phyloP scores from a whole-genome alignment of 2,797 vertebrate species.

The Odontamblyopus lacepedii region DNA sequence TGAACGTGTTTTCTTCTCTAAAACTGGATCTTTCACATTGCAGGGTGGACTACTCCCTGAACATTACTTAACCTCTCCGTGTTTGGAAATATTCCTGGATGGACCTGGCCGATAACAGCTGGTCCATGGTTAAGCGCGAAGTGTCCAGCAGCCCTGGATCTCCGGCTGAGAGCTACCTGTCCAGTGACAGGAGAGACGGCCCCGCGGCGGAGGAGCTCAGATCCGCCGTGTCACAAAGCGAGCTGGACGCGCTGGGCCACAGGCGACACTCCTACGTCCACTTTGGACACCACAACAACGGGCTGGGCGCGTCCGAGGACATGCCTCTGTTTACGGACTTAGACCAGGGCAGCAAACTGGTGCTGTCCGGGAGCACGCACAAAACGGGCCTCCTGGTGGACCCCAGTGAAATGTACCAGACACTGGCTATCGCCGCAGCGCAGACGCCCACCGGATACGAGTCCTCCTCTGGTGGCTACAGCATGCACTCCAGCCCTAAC shows the following conservation, averaged over 20 bases:
- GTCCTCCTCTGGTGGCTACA: slow-evolving; percentile 84
- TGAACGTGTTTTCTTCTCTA: slow-evolving; percentile 2
- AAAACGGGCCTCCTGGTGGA: slow-evolving; percentile 86
- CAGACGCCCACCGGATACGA: slow-evolving; percentile 91
- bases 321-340: slow-evolving; percentile 93
- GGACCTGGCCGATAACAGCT: slow-evolving; percentile 95
- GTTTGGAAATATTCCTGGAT: slow-evolving; percentile 90
- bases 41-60: slow-evolving; percentile 66
- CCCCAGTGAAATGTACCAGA: slow-evolving; percentile 94
- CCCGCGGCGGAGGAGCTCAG: slow-evolving; percentile 77
- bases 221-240: slow-evolving; percentile 74
- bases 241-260: slow-evolving; percentile 83
- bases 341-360: slow-evolving; percentile 92
- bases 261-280: slow-evolving; percentile 86
- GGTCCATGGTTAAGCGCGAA: slow-evolving; percentile 93
- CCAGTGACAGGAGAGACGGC: slow-evolving; percentile 79
- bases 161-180: slow-evolving; percentile 80
- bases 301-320: slow-evolving; percentile 85
- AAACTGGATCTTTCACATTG: slow-evolving; percentile 14
- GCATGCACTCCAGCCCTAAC: slow-evolving; percentile 91
- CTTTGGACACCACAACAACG: slow-evolving; percentile 83
- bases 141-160: slow-evolving; percentile 82
- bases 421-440: slow-evolving; percentile 89
- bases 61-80: slow-evolving; percentile 61
- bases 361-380: slow-evolving; percentile 86